Evolutionary conservation across 1,140 invertebrate genomes (phyloP), one percentile per base, ranked within the genome.

Genomic region (Sipha flava): DNA sequence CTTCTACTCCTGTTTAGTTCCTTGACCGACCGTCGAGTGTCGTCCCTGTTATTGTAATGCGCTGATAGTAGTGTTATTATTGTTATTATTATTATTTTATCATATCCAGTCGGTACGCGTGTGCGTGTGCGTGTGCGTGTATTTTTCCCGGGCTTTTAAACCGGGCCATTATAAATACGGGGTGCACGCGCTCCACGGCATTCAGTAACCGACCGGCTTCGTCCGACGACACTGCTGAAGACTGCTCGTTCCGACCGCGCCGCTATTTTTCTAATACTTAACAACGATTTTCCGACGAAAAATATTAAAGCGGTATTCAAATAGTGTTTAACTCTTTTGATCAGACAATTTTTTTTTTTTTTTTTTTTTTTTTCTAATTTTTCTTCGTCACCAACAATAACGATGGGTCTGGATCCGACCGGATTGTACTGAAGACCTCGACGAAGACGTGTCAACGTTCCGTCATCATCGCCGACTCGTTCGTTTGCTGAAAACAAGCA

Each of bases 151-250:
- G 73, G 73, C 52, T 59, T 77, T 77, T 77, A 18, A 45, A 75
- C 72, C 72, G 47, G 49, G 49, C 49, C 49, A 57, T 77, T 77
- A 77, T 77, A 77, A 77, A 77, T 77, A 77, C 73, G 73, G 73
- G 73, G 73, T 77, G 73, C 73, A 77, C 49, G 73, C 73, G 73
- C 21, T 40, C 73, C 10, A 77, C 73, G 29, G n/a, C 52, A 59
- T 57, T 77, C 73, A 77, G 73, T 77, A 34, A 59, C 49, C 52
- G 49, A 77, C 73, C 73, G 73, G 73, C 73, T 75, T 37, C 72
- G 18, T 26, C 73, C 47, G 52, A 57, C 52, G 72, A 75, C 73
- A 59, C 73, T 7, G n/a, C n/a, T n/a, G n/a, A n/a, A n/a, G n/a
- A n/a, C n/a, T n/a, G n/a, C n/a, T n/a, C n/a, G n/a, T n/a, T n/a